Evolutionary conservation across 1,140 invertebrate species (phyloP), one percentile per base, ranked within the genome.

Genomic region (Oryzaephilus surinamensis): DNA sequence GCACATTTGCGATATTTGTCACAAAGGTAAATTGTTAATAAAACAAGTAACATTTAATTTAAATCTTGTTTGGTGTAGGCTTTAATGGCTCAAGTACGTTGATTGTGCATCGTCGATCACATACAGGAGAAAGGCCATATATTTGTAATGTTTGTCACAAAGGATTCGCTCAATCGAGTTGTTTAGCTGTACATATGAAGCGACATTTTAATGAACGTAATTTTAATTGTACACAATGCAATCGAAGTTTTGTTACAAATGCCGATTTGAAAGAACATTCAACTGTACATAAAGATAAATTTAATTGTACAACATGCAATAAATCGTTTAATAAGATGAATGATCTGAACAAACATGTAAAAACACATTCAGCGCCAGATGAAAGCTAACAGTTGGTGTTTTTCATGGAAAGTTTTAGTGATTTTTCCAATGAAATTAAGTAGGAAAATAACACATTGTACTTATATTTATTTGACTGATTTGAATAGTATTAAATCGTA

Each of bases 1-100:
- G 6, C 70, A 66, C 43, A 55, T 54, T 11, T 72, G 70, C 46
- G 56, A 61, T 41, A 53, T 63, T 15, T 69, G 66, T 32, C 45
- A 61, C 33, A 61, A 56, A 53, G 60, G 58, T 58, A 51, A 44
- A 18, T 31, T 10, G 12, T 3, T 8, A 28, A 6, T 29, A 26
- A 14, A 11, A n/a, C 15, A 11, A 12, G 4, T 31, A 20, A 24
- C 15, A 13, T 21, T 3, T 30, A 28, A 38, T 7, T 33, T 23
- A 16, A 29, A 38, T 35, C 2, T n/a, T n/a, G n/a, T n/a, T 17
- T 36, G 16, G 48, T 47, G 13, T 32, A 61, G 60, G 59, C 34
- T 64, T 62, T 40, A 62, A 58, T 32, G 54, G 58, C 13, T 58
- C 58, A 13, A 58, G 58, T 38, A 49, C 54, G 1, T 44, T 60